Base-by-base conservation (phyloP, 2,113 vertebrate species). In the human region DNA sequence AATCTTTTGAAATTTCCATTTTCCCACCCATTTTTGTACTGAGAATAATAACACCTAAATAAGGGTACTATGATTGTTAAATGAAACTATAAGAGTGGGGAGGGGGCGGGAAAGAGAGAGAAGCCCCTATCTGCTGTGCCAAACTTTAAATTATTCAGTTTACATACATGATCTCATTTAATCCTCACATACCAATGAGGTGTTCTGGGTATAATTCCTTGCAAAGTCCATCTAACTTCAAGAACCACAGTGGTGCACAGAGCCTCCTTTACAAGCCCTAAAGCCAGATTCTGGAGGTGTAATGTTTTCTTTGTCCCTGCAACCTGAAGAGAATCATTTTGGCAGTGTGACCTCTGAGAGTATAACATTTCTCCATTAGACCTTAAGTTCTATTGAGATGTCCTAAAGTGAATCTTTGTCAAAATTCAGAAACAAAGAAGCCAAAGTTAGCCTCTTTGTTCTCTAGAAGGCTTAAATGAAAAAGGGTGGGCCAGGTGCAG, bases 331-430 rank as follows among this genome's bases (percentile, higher is more conserved):
- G 79, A 93, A 91, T 84, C 11, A 5, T 22, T 59, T 94, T 43
- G 76, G 55, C 87, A 97, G 55, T 94, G 22, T 87, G 88, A 92
- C 35, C 35, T 84, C 55, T 89, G 45, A 93, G 75, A 83, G 9
- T 43, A 20, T 72, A 59, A 76, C 32, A 52, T 89, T 89, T 94
- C 82, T 52, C 68, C 48, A 32, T 48, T 90, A 82, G 75, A 61
- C 2, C 17, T 88, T 68, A 57, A 83, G 13, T 95, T 97, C 43
- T 35, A 70, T 17, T 11, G 43, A 96, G 57, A 61, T 32, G 6
- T 11, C 32, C 45, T 48, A n/a, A 93, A 3, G 22, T 68, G n/a
- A 70, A 52, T 85, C 45, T 79, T 45, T 12, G 18, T 27, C 38
- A 76, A 89, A 64, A 90, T 90, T 95, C 4, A 95, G 61, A 87